These are phyloP conservation scores for Drepana arcuata DNA, from an alignment of 1,140 invertebrate genomes.

Conservation along the genomic window DNA sequence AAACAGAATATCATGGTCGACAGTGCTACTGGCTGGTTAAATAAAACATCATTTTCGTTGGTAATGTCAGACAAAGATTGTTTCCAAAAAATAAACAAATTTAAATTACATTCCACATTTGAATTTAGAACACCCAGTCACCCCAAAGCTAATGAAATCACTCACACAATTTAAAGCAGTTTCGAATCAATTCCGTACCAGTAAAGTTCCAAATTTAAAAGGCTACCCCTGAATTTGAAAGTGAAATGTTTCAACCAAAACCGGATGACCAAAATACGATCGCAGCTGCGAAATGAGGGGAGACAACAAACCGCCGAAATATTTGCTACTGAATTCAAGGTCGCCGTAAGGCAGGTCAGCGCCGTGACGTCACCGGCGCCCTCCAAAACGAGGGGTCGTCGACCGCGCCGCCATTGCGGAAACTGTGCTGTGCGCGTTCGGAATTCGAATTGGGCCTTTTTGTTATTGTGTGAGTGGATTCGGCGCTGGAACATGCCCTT, in stretches of 20 bases:
- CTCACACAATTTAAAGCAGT: too few relatives aligned
- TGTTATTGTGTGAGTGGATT: conserved; percentile 36
- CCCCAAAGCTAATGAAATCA: too few relatives aligned
- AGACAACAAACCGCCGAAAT: conserved; percentile 24
- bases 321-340: conserved; percentile 37
- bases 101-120: too few relatives aligned
- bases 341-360: conserved; percentile 57
- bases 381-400: conserved; percentile 59
- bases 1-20: too few relatives aligned
- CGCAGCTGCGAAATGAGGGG: not conserved
- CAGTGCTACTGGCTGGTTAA: too few relatives aligned
- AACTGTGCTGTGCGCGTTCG: conserved; percentile 61
- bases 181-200: too few relatives aligned
- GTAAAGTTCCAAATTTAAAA: too few relatives aligned
- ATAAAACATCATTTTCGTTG: too few relatives aligned
- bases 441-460: conserved; percentile 63
- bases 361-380: conserved; percentile 61
- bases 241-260: not conserved
- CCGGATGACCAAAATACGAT: conserved; percentile 4
- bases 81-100: too few relatives aligned
- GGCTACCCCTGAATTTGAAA: too few relatives aligned
- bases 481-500: conserved; percentile 10
- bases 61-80: too few relatives aligned
- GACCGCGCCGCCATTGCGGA: conserved; percentile 60
- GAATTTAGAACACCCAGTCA: too few relatives aligned